Evolutionary conservation across 1,140 invertebrate genomes (phyloP).

Genomic region (Drosophila sulfurigaster): DNA sequence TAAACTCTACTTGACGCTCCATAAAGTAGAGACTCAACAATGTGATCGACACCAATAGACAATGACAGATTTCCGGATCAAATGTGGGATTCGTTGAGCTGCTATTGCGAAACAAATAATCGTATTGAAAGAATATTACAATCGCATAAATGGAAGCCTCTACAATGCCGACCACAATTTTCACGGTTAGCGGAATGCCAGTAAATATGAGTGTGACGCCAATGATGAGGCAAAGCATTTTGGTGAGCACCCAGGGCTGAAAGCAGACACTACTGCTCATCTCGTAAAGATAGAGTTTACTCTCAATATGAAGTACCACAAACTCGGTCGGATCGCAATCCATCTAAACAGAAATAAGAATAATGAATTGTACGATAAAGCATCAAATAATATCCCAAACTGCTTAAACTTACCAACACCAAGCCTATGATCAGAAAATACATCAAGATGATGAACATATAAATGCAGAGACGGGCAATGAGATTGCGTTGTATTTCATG

Average conservation of each 20-base stretch:
- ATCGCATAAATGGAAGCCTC: constrained; percentile 89
- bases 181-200: constrained; percentile 92
- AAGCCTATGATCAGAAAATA: constrained; percentile 88
- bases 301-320: constrained; percentile 41
- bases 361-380: no score
- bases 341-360: constrained; percentile 11
- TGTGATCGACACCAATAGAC: constrained; percentile 89
- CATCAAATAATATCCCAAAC: neutral
- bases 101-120: constrained; percentile 86
- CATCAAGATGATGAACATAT: constrained; percentile 84
- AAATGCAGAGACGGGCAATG: constrained; percentile 36
- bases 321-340: constrained; percentile 35
- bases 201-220: constrained; percentile 93
- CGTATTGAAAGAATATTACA: constrained; percentile 87
- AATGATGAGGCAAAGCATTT: constrained; percentile 91
- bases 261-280: constrained; percentile 80
- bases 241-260: constrained; percentile 91
- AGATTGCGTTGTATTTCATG: constrained; percentile 46
- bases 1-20: constrained; percentile 94
- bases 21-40: constrained; percentile 91
- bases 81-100: constrained; percentile 88
- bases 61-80: constrained; percentile 88
- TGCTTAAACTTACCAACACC: constrained; percentile 86
- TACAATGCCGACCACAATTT: constrained; percentile 88
- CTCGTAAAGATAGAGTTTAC: constrained; percentile 57